Evolutionary conservation across 2,113 vertebrate species (phyloP).

Genomic region (Eudyptes chrysolophus): DNA sequence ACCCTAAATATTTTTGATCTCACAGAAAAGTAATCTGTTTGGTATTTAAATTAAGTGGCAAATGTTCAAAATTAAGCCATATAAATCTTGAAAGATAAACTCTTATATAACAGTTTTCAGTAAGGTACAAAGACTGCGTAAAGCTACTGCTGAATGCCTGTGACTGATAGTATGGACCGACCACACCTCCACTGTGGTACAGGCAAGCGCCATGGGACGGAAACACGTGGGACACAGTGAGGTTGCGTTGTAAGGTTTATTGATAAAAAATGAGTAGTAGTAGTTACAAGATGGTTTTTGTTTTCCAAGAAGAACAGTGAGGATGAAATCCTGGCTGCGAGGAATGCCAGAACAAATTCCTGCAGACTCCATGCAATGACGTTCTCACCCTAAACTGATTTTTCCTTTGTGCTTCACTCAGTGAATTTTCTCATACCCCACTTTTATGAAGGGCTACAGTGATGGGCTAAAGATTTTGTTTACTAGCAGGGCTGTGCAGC

Average conservation of each 20-base stretch:
- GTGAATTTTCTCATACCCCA: neutral
- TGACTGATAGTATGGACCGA: neutral
- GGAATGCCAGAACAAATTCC: neutral
- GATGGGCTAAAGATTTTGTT: neutral
- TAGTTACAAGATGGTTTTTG: neutral
- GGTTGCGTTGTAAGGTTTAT: neutral
- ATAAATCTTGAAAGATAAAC: neutral
- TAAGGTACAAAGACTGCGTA: neutral
- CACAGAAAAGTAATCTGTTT: neutral
- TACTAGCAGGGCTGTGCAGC: neutral
- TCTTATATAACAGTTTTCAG: neutral
- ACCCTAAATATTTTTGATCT: neutral
- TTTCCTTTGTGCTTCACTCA: neutral
- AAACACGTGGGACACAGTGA: neutral
- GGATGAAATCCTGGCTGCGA: neutral
- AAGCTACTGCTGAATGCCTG: neutral
- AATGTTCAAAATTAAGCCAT: neutral
- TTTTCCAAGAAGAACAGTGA: neutral
- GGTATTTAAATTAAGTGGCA: neutral
- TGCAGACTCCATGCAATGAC: too few relatives aligned
- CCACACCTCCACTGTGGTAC: neutral
- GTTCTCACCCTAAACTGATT: neutral
- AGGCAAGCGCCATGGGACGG: rapidly evolving
- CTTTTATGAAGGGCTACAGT: neutral
- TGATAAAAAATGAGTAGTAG: neutral